Conservation (phyloP, 2,797 vertebrate species). For the Labeo calbasu region DNA sequence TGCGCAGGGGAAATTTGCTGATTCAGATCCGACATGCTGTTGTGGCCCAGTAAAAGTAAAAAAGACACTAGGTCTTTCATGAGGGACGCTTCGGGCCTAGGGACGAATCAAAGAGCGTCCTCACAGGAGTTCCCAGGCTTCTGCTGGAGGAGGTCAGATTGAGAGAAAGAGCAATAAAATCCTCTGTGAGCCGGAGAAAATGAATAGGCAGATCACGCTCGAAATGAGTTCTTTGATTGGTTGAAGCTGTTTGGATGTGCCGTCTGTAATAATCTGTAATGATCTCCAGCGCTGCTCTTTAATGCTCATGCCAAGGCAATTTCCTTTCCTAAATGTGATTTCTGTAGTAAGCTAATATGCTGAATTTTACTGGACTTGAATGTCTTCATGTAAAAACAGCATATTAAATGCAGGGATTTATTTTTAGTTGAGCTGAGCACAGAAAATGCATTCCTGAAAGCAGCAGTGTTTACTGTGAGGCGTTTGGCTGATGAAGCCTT, state of each 20-base stretch:
- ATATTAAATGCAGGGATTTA: slow-evolving; percentile 14
- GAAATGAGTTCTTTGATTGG: neutral
- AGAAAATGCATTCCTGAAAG: slow-evolving; percentile 19
- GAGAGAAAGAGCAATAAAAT: neutral
- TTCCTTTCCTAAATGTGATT: neutral
- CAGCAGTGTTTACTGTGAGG: slow-evolving; percentile 18
- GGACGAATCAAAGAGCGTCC: neutral
- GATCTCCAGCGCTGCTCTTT: neutral
- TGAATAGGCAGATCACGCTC: neutral
- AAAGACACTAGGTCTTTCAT: neutral
- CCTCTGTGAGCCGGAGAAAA: neutral
- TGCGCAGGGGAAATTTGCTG: slow-evolving; percentile 14
- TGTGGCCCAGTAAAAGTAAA: neutral
- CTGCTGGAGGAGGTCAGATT: neutral
- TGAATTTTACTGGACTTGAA: neutral
- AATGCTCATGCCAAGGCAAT: too few relatives aligned
- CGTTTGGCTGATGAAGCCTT: slow-evolving; percentile 2
- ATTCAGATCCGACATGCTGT: slow-evolving; percentile 29
- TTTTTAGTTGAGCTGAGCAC: slow-evolving; percentile 20
- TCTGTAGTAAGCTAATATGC: slow-evolving; percentile 12
- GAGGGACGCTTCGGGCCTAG: neutral
- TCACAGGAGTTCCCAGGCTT: neutral
- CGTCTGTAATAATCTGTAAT: neutral
- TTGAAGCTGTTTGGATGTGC: neutral
- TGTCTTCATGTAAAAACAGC: neutral